Conservation (phyloP, 2,113 vertebrate genomes). For the Oenanthe melanoleuca region DNA sequence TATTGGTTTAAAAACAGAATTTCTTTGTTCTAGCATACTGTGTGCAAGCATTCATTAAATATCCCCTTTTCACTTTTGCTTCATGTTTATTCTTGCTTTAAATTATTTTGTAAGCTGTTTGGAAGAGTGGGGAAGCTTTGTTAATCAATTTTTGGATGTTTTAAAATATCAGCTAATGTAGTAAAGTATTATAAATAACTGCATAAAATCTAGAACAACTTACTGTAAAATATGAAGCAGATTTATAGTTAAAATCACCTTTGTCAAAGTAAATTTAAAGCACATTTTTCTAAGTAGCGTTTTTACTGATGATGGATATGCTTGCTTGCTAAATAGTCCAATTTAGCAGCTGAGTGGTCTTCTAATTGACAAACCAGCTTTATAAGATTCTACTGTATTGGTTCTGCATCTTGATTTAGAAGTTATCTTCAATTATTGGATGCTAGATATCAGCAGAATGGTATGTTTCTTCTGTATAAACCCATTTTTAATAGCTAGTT, state of each 20-base stretch:
- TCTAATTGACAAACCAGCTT: not conserved
- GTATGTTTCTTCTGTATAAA: not conserved
- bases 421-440: not conserved
- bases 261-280: not conserved
- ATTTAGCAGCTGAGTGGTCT: not conserved
- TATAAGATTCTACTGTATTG: not conserved
- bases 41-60: conserved; percentile 25
- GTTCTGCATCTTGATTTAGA: not conserved
- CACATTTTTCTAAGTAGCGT: not conserved
- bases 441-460: not conserved
- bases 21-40: conserved; percentile 16
- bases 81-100: not conserved
- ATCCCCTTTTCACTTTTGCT: not conserved
- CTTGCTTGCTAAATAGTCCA: not conserved
- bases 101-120: not conserved
- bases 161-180: not conserved
- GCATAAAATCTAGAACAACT: not conserved
- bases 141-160: not conserved
- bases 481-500: not conserved
- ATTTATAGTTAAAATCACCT: not conserved
- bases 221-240: not conserved
- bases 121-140: not conserved
- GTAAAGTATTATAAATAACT: not conserved
- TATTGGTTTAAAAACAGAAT: conserved; percentile 37
- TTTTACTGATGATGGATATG: not conserved